Percentiles rank a stretch among this genome's conserved stretches.
Conservation (phyloP, 1,140 invertebrate genomes). For the Amyelois transitella region DNA sequence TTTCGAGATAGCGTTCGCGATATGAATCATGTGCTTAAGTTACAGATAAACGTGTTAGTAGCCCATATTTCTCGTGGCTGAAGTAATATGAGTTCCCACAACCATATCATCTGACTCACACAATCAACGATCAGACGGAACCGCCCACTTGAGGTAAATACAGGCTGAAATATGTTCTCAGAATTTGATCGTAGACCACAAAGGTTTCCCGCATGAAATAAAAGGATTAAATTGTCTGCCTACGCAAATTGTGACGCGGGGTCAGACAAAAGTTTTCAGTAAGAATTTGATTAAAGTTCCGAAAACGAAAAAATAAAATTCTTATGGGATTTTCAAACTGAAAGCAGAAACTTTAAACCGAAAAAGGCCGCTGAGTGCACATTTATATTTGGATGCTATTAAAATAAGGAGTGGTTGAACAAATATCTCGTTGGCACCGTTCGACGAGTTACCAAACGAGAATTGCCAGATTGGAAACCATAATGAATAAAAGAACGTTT, state of each 20-base stretch:
- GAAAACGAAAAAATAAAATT: background rate
- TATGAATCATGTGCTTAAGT: constrained; percentile 28
- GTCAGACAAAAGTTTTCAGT: constrained; percentile 12
- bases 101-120: constrained; percentile 42
- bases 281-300: constrained; percentile 1
- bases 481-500: constrained; percentile 48
- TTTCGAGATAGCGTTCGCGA: constrained; percentile 25
- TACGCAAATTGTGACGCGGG: constrained; percentile 20
- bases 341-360: background rate
- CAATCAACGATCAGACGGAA: constrained; percentile 31
- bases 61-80: constrained; percentile 19
- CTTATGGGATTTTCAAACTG: background rate
- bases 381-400: background rate
- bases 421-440: constrained; percentile 25
- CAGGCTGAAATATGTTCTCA: constrained; percentile 28
- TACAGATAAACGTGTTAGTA: constrained; percentile 27
- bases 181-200: constrained; percentile 19
- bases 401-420: constrained; percentile 24
- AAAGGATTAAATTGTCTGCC: constrained; percentile 24
- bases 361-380: background rate
- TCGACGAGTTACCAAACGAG: constrained; percentile 40
- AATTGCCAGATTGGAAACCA: constrained; percentile 44
- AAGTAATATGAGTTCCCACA: constrained; percentile 47
- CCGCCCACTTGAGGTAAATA: constrained; percentile 46
- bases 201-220: constrained; percentile 13